A percentile compares a stretch with the other conserved stretches of the same genome.
These are phyloP conservation scores for Pipra filicauda DNA, from an alignment of 2,113 vertebrate genomes.

Conservation along the genomic window DNA sequence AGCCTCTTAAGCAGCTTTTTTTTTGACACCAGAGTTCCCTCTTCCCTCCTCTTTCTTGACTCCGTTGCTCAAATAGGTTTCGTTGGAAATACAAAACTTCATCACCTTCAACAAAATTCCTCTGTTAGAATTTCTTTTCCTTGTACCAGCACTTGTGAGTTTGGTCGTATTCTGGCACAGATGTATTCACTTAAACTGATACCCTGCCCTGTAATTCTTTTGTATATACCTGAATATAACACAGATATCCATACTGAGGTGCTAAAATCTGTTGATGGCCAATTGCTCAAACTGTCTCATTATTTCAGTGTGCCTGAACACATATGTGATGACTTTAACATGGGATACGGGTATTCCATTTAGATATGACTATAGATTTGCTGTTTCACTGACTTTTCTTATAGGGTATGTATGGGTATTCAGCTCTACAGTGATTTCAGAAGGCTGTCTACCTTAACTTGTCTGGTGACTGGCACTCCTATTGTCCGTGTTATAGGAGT, in stretches of 20 bases:
- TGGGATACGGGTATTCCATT: neutral
- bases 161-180: neutral
- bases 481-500: accelerated
- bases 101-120: neutral
- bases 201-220: neutral
- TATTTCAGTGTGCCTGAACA: neutral
- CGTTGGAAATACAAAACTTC: neutral
- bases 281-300: neutral
- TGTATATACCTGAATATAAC: neutral
- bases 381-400: neutral
- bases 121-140: neutral
- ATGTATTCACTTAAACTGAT: neutral
- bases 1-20: neutral
- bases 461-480: neutral
- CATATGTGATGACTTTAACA: neutral
- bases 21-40: neutral
- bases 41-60: neutral
- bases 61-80: neutral
- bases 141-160: neutral
- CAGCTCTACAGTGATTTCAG: accelerated
- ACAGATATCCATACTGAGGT: neutral
- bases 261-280: neutral
- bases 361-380: neutral
- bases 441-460: neutral
- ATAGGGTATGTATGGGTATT: neutral